phyloP scores from a whole-genome alignment of 1,140 invertebrate genomes.

The Ganaspis sp. region DNA sequence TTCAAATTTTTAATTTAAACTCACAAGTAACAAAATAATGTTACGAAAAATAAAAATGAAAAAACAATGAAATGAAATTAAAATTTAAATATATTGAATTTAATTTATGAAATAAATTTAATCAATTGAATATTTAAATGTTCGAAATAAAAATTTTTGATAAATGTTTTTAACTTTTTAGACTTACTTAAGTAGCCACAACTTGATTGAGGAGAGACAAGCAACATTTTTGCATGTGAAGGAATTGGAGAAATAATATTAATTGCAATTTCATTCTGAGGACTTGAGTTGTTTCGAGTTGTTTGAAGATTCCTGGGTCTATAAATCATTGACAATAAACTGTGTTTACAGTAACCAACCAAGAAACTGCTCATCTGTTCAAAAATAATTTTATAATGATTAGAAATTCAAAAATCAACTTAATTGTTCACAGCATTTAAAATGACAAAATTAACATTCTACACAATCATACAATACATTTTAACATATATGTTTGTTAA shows the following conservation, averaged over 20 bases:
- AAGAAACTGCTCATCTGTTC: conserved; percentile 65
- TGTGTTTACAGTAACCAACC: conserved; percentile 65
- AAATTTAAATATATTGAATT: too few species aligned
- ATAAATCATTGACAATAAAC: conserved; percentile 44
- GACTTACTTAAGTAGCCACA: conserved; percentile 65
- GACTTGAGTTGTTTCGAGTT: not conserved
- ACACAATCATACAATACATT: too few species aligned
- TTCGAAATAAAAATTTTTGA: not conserved
- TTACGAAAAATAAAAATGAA: too few species aligned
- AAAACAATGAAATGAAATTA: too few species aligned
- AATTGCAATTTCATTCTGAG: conserved; percentile 66
- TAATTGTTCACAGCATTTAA: too few species aligned
- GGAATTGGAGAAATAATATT: conserved; percentile 65
- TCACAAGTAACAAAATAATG: too few species aligned
- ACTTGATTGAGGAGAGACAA: conserved; percentile 61
- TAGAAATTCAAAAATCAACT: too few species aligned
- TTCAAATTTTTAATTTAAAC: too few species aligned
- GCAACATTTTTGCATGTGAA: conserved; percentile 64
- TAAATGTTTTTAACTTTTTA: too few species aligned
- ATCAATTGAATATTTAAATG: not conserved
- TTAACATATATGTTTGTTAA: too few species aligned
- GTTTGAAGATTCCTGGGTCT: not conserved
- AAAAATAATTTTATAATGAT: conserved; percentile 31
- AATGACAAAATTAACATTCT: too few species aligned
- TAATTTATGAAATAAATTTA: not conserved